Evolutionary conservation across 2,113 vertebrate species (phyloP).

Genomic region (Gyps fulvus): DNA sequence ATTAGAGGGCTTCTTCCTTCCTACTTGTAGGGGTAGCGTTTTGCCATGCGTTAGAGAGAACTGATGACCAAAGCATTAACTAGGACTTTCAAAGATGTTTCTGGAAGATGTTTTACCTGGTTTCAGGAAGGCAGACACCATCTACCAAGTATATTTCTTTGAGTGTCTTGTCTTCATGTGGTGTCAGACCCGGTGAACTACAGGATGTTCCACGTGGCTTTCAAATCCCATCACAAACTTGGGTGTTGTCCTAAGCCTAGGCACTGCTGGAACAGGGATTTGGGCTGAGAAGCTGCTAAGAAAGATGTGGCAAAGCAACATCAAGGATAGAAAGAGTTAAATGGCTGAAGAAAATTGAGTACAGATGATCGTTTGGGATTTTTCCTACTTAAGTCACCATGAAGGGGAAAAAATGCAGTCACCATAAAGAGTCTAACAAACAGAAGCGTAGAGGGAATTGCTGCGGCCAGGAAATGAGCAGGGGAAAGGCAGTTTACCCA

Average conservation of each 20-base stretch:
- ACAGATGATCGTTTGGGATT: neutral
- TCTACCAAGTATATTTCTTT: neutral
- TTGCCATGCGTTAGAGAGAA: neutral
- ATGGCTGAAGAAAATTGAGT: neutral
- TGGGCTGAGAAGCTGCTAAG: neutral
- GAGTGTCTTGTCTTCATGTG: neutral
- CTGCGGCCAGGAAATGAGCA: neutral
- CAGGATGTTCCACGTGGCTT: rapidly evolving
- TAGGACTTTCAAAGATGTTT: neutral
- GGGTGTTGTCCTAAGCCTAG: neutral
- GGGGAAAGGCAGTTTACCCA: neutral
- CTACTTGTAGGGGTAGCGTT: neutral
- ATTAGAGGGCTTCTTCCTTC: neutral
- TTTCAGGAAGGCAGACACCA: neutral
- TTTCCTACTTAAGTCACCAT: neutral
- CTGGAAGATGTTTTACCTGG: neutral
- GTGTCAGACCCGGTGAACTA: neutral
- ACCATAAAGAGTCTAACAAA: neutral
- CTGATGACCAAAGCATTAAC: neutral
- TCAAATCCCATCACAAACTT: neutral
- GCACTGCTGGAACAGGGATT: neutral
- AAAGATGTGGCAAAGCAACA: neutral
- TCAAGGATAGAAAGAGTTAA: neutral
- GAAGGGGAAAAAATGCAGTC: neutral
- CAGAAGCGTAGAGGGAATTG: constrained; percentile 1